Conservation (phyloP, 2,888 invertebrate species). For the Gortyna flavago region DNA sequence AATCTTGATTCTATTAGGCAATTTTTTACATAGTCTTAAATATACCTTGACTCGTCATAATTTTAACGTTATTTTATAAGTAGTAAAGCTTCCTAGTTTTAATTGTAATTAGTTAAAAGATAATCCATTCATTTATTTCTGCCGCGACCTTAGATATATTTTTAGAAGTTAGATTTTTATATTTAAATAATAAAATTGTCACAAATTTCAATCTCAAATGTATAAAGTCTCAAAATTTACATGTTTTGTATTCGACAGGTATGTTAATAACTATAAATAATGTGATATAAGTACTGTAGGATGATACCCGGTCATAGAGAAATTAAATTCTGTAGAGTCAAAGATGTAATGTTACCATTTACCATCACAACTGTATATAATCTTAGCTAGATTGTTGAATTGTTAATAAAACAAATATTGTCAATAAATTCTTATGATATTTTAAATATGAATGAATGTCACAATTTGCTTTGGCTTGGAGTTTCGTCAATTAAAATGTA, state of each 20-base stretch:
- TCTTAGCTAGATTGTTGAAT: conserved; percentile 83
- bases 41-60: conserved; percentile 74
- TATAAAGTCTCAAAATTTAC: conserved; percentile 63
- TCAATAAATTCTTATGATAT: conserved; percentile 61
- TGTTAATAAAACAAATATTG: conserved; percentile 71
- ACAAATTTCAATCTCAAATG: conserved; percentile 62
- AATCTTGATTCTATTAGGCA: conserved; percentile 64
- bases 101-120: conserved; percentile 69
- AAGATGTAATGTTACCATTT: conserved; percentile 83
- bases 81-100: conserved; percentile 77
- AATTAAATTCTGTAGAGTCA: conserved; percentile 70
- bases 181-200: conserved; percentile 62
- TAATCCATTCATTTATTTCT: conserved; percentile 63
- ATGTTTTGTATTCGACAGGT: conserved; percentile 55
- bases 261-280: conserved; percentile 60
- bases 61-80: conserved; percentile 76
- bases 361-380: conserved; percentile 84
- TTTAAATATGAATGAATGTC: conserved; percentile 56
- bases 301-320: conserved; percentile 45
- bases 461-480: conserved; percentile 66
- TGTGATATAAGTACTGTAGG: conserved; percentile 64
- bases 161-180: conserved; percentile 64
- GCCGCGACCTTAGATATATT: conserved; percentile 60
- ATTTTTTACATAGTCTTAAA: conserved; percentile 63
- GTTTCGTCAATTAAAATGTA: conserved; percentile 67